These are phyloP conservation scores for Eumeta japonica DNA, from an alignment of 1,140 invertebrate genomes.

Conservation along the genomic window DNA sequence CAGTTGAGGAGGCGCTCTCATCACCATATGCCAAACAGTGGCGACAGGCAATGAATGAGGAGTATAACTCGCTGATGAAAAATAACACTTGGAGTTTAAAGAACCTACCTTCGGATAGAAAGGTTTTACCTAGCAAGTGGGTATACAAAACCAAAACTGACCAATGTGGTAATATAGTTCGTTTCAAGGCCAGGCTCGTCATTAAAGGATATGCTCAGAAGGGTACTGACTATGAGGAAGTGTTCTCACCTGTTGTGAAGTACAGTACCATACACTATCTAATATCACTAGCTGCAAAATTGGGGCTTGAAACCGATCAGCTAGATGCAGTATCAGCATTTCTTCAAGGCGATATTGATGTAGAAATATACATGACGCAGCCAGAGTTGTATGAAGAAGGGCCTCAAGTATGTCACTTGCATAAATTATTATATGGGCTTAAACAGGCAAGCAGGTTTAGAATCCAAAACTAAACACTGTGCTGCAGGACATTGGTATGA, in stretches of 20 bases:
- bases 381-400: constrained; percentile 12
- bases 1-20: constrained; percentile 24
- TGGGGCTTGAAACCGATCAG: constrained; percentile 23
- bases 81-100: constrained; percentile 43
- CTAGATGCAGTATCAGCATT: constrained; percentile 33
- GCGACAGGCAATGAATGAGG: constrained; percentile 32
- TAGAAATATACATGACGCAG: constrained; percentile 41
- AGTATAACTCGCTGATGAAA: constrained; percentile 27
- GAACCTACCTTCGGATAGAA: too few species aligned
- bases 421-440: too few species aligned
- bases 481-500: constrained; percentile 15
- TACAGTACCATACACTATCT: constrained; percentile 17
- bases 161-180: constrained; percentile 8
- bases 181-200: constrained; percentile 19
- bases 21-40: constrained; percentile 21
- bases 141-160: constrained; percentile 15
- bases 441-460: constrained; percentile 21
- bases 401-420: constrained; percentile 13
- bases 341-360: constrained; percentile 31
- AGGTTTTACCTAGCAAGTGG: constrained; percentile 14
- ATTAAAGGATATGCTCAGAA: constrained; percentile 22
- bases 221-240: constrained; percentile 22
- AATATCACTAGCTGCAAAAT: constrained; percentile 20
- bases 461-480: constrained; percentile 15
- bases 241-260: constrained; percentile 21